phyloP scores from a whole-genome alignment of 2,888 invertebrate genomes.

The Deroplatys truncata region DNA sequence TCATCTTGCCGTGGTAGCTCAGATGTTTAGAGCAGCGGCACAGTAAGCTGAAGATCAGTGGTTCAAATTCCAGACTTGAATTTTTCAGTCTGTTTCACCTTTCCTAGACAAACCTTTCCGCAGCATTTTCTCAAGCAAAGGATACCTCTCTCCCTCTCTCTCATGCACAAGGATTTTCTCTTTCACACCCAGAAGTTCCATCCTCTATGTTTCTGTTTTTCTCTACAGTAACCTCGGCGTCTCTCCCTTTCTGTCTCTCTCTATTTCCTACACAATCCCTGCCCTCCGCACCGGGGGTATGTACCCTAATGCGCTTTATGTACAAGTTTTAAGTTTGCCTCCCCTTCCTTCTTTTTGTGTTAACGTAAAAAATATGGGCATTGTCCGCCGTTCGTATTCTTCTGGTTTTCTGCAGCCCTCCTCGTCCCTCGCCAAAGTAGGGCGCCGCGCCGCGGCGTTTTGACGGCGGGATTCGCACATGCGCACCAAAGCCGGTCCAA shows the following conservation, averaged over 20 bases:
- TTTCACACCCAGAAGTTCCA: background rate
- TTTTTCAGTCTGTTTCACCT: no score
- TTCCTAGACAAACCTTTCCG: no score
- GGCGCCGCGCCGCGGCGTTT: slow-evolving; percentile 26
- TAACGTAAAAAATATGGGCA: background rate
- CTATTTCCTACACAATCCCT: background rate
- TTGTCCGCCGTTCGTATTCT: background rate
- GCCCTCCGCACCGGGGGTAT: background rate
- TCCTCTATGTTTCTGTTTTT: background rate
- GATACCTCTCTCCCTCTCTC: no score
- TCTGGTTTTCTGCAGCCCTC: background rate
- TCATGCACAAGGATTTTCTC: background rate
- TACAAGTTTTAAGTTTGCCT: background rate
- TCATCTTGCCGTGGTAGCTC: no score
- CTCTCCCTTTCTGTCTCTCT: no score
- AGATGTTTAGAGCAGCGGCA: no score
- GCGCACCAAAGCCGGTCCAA: background rate
- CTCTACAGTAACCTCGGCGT: background rate
- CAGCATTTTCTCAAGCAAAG: no score
- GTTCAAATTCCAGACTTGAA: no score
- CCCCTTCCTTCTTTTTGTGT: background rate
- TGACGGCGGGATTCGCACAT: background rate
- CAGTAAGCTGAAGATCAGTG: no score
- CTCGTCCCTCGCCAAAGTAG: background rate
- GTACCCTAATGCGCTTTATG: background rate